Percentiles rank a stretch among this genome's conserved stretches.
Evolutionary conservation across 1,140 invertebrate genomes (phyloP).

Genomic region (Holcopasites calliopsidis): DNA sequence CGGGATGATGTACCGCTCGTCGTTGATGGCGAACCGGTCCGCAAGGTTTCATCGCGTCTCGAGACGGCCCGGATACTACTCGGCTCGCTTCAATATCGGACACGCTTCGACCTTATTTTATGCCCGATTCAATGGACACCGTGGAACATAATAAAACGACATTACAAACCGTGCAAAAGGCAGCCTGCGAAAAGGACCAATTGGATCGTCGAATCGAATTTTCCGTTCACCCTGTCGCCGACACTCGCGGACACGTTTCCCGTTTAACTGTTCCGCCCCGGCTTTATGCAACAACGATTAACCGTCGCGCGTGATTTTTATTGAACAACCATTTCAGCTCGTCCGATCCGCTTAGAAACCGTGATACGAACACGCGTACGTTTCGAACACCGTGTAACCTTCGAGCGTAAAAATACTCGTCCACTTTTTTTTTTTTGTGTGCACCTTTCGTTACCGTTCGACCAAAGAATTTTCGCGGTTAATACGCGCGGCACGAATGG

Average conservation of each 20-base stretch:
- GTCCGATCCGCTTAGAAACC: background rate
- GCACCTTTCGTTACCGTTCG: constrained; percentile 19
- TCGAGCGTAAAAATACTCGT: background rate
- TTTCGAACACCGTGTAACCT: background rate
- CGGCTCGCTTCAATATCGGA: too few relatives aligned
- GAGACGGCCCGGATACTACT: too few relatives aligned
- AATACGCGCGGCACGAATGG: constrained; percentile 4
- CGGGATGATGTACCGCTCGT: too few relatives aligned
- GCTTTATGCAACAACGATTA: constrained; percentile 38
- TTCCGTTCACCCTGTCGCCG: background rate
- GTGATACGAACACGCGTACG: background rate
- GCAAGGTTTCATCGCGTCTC: too few relatives aligned
- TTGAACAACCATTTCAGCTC: constrained; percentile 26
- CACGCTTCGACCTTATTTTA: too few relatives aligned
- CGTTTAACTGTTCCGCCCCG: constrained; percentile 6
- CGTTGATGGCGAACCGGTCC: too few relatives aligned
- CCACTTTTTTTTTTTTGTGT: too few relatives aligned
- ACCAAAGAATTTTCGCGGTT: constrained; percentile 24
- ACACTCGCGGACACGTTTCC: background rate
- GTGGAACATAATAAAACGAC: background rate
- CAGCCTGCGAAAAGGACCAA: background rate
- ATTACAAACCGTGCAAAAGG: background rate
- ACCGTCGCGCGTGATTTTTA: constrained; percentile 30
- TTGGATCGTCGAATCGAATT: constrained; percentile 7
- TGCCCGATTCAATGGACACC: too few relatives aligned